Evolutionary conservation across 2,113 vertebrate genomes (phyloP), one percentile per base, ranked within the genome.

Genomic region (Oceanodroma tethys): DNA sequence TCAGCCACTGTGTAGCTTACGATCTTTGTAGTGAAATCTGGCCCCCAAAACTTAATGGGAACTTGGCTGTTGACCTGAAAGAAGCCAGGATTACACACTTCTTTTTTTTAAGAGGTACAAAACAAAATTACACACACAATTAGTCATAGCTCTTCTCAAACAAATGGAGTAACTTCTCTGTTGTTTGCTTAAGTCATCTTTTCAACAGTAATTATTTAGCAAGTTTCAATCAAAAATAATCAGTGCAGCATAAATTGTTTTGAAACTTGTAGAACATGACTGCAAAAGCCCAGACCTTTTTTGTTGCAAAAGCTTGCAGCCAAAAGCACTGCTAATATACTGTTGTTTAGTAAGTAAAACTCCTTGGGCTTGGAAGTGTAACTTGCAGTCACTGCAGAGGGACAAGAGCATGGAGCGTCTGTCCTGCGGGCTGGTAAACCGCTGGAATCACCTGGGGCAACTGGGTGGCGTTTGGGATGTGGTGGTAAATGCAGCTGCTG

Each of bases 361-460:
- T 53, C 38, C 52, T 55, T 68, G 45, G 52, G n/a, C 58, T 83
- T 95, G 63, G 50, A 85, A 88, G 17, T 32, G 26, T 80, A 65
- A 79, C 50, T 73, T 75, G 25, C 47, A 62, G 52, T 86, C 38
- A 9, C 42, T n/a, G 66, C 30, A 71, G 81, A 88, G 56, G 60
- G 50, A 48, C 50, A n/a, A 30, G 75, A 88, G 20, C 25, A 6
- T n/a, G 50, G 81, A 75, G 32, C 1, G 1, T 62, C 63, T 70
- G 45, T 91, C 84, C 85, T 78, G 56, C 2, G 20, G 91, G 30
- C 75, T 95, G 82, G 26, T 32, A 93, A 96, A 80, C 90, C 59
- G 0, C 94, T 95, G 96, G 71, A 78, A 96, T 95, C 90, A 97
- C 96, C 96, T 94, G 95, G 70, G 86, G 93, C 83, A 86, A 29